Evolutionary conservation across 2,113 vertebrate genomes (phyloP), one percentile per base, ranked within the genome.

Genomic region (Micromys minutus): DNA sequence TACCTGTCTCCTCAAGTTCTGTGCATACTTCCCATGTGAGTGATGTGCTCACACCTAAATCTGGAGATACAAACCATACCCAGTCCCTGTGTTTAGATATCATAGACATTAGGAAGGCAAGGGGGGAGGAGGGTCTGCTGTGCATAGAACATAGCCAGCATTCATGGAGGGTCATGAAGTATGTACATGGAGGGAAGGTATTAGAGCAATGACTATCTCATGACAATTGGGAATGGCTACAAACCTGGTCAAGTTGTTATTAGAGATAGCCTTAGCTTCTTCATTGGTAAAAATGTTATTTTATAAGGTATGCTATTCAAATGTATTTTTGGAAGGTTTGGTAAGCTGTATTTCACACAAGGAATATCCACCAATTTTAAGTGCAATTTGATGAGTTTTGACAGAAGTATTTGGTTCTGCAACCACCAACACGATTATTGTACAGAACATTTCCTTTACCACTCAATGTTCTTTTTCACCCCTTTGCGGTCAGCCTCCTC

Each of bases 311-410:
- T 24, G 87, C 65, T 84, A 81, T 59, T 88, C 55, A 22, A 85
- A 57, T 21, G 50, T 94, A 26, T 61, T 91, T 89, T 94, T 91
- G 3, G 39, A 83, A 52, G 4, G 21, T 45, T 83, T 29, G 16
- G 21, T 71, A 19, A 88, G 50, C 31, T 91, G n/a, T 72, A 67
- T 85, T 92, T 83, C 52, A 74, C 22, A 24, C 61, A 47, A 93
- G 39, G 69, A 85, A 77, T 59, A 69, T 39, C 9, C 29, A 63
- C 21, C 21, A 31, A 3, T 72, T 80, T 81, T 93, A 83, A 83
- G 19, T 85, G 69, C 7, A 34, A 26, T 89, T 86, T 81, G 87
- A 72, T 77, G 80, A 79, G 0, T 92, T 83, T 90, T 94, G 85
- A 84, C 67, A 92, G 61, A 61, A 16, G 52, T 29, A 4, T 90